Conservation (phyloP, 2,113 vertebrate genomes). For the Sisor rabdophorus region DNA sequence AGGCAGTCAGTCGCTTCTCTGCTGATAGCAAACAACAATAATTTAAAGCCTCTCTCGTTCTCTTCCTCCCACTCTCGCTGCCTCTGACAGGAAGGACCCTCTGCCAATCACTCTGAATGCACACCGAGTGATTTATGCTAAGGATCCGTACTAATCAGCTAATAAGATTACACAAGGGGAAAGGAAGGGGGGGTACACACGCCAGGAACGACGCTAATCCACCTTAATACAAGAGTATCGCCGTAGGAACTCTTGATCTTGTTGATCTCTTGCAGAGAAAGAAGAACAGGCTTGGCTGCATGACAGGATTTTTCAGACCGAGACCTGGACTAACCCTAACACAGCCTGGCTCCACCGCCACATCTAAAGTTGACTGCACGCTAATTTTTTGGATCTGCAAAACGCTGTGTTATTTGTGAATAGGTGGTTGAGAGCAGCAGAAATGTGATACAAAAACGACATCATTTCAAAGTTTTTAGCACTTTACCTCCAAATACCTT, state of each 20-base stretch:
- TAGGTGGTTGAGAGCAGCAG: not conserved
- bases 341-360: not conserved
- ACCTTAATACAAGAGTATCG: conserved; percentile 10
- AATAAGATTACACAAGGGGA: conserved; percentile 29
- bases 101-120: conserved; percentile 11
- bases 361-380: not conserved
- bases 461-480: too few relatives aligned
- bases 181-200: too few relatives aligned
- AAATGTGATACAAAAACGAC: not conserved
- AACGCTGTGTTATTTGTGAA: not conserved
- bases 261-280: not conserved
- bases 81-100: conserved; percentile 27
- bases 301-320: not conserved
- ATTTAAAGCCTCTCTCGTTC: not conserved
- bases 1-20: not conserved
- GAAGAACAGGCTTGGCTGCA: conserved; percentile 1
- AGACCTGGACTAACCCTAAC: not conserved
- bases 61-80: conserved; percentile 15
- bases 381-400: not conserved
- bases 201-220: conserved; percentile 24
- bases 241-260: not conserved
- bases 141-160: conserved; percentile 24
- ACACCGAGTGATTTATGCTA: conserved; percentile 23
- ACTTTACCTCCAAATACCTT: too few relatives aligned
- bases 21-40: not conserved